A percentile compares a stretch with the other conserved stretches of the same genome.
phyloP scores from a whole-genome alignment of 2,113 vertebrate species.

The Elanoides forficatus region DNA sequence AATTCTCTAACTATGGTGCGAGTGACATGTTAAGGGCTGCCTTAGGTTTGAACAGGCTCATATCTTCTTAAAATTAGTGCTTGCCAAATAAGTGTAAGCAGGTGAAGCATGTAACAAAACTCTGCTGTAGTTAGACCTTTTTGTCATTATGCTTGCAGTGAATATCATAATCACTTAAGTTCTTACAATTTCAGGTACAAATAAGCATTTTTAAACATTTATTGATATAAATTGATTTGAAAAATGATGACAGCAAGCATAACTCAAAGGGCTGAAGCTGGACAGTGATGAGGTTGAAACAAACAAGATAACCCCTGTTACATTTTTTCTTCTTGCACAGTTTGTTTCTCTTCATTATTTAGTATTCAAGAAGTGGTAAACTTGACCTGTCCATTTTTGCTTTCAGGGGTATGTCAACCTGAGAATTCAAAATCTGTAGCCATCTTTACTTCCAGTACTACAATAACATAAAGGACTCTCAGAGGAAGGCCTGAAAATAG shows the following conservation, averaged over 20 bases:
- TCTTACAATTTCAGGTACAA: background rate
- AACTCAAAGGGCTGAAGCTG: background rate
- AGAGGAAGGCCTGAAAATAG: background rate
- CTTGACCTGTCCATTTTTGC: background rate
- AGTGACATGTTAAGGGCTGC: background rate
- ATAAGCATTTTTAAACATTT: background rate
- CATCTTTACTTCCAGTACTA: background rate
- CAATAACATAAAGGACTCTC: background rate
- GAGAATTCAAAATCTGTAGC: background rate
- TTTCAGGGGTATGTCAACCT: background rate
- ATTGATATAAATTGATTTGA: background rate
- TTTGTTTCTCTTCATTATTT: background rate
- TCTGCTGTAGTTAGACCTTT: background rate
- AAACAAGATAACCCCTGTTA: too few relatives aligned
- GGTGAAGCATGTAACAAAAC: background rate
- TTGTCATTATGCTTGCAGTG: background rate
- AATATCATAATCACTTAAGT: background rate
- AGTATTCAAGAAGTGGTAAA: background rate
- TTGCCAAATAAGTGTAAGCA: background rate
- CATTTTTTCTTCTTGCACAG: background rate
- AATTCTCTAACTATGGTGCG: background rate
- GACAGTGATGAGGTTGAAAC: background rate
- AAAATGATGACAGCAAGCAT: background rate
- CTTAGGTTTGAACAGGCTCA: background rate
- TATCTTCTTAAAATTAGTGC: background rate